Evolutionary conservation across 2,888 invertebrate species (phyloP), one percentile per base, ranked within the genome.

Genomic region (Cheilosia soror): DNA sequence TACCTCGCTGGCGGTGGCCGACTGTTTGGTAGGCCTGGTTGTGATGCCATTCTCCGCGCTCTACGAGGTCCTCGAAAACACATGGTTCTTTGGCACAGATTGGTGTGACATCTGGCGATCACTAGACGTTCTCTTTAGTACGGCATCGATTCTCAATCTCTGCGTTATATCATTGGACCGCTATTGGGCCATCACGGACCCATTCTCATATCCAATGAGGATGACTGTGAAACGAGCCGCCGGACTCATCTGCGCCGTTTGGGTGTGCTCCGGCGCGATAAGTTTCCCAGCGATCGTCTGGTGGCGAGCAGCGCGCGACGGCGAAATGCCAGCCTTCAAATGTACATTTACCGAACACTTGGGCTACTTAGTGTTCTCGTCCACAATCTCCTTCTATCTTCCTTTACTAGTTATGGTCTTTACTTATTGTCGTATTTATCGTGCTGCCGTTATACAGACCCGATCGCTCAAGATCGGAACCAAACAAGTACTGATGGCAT

Each of bases 91-190:
- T 91, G 98, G 99, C 4, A 95, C 96, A 2, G 96, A 97, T 89
- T 98, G 98, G 97, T 99, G 99, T 92, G 99, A 99, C 91, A 95
- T 98, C 27, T 99, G 99, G 98, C 95, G 98, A 71, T 98, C 98
- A 0, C 92, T 99, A 87, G 99, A 99, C 91, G 99, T 99, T 2
- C 94, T 99, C 1, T 99, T 98, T 89, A 98, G 98, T 89, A 99
- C 99, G 0, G 99, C 99, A 5, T 98, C 98, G 11, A 99, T 99
- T 89, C 94, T 99, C 65, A 99, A 99, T 93, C 93, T 99, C 71
- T 99, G 99, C 93, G 98, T 99, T 37, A 99, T 99, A 89, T 98
- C 98, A 0, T 92, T 99, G 89, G 99, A 99, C 92, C 95, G 98
- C 20, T 99, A 99, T 92, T 98, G 99, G 98, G 99, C 99, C 57